Evolutionary conservation across 1,140 invertebrate genomes (phyloP).

Genomic region (Drosophila bipectinata): DNA sequence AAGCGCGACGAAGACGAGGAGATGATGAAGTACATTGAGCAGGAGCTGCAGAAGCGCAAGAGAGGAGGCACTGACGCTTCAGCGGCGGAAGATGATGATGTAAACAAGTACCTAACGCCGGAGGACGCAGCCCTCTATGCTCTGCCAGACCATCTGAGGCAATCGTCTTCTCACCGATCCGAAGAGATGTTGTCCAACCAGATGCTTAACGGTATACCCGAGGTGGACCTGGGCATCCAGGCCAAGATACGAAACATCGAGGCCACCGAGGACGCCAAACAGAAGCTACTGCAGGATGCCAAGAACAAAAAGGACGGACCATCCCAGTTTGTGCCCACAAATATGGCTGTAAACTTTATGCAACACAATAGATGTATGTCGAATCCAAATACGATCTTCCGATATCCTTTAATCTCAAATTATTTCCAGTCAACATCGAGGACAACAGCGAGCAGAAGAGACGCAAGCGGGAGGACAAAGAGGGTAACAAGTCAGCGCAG

Average conservation of each 20-base stretch:
- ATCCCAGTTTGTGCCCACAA: slow-evolving; percentile 98
- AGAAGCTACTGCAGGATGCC: slow-evolving; percentile 94
- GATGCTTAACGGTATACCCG: slow-evolving; percentile 99
- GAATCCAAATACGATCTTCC: background rate
- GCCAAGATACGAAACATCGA: slow-evolving; percentile 99
- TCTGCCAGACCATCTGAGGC: slow-evolving; percentile 93
- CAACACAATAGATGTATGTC: slow-evolving; percentile 96
- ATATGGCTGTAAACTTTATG: slow-evolving; percentile 99
- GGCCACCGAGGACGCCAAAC: slow-evolving; percentile 98
- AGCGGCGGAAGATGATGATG: slow-evolving; percentile 54
- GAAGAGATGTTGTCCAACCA: slow-evolving; percentile 99
- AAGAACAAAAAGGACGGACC: slow-evolving; percentile 97
- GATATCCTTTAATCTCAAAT: slow-evolving; percentile 36
- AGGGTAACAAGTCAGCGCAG: slow-evolving; percentile 79
- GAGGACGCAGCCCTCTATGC: slow-evolving; percentile 94
- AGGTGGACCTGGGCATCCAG: slow-evolving; percentile 99
- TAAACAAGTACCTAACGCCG: slow-evolving; percentile 90
- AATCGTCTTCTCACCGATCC: slow-evolving; percentile 91
- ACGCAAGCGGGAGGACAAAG: slow-evolving; percentile 85
- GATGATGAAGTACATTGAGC: slow-evolving; percentile 99
- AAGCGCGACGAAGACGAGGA: slow-evolving; percentile 99
- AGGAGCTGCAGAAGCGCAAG: slow-evolving; percentile 94
- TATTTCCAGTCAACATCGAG: slow-evolving; percentile 91
- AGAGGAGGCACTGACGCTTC: slow-evolving; percentile 84
- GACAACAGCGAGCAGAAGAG: slow-evolving; percentile 86